Base-by-base conservation (phyloP, 2,888 invertebrate species). In the Ormia ochracea region DNA sequence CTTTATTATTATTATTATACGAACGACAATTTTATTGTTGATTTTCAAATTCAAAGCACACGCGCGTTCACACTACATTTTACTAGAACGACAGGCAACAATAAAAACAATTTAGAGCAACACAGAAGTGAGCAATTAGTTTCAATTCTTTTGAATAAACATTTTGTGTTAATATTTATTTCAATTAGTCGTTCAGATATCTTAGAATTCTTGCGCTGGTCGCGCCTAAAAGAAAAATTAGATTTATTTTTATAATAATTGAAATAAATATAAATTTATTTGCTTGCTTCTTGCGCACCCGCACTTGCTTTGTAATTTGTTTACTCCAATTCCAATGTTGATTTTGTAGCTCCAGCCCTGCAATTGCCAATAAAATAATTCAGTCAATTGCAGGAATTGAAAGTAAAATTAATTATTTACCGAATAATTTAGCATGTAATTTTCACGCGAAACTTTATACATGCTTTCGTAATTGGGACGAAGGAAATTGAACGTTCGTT, bases 1-100 rank as follows among this genome's bases (percentile, higher is more conserved):
- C 4, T 9, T 17, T 26, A 17, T 3, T 17, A 1, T 28, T 28
- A 14, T 21, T 48, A n/a, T n/a, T 14, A 17, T 23, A 12, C 9
- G 36, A 5, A 43, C 43, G n/a, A 28, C 3, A 17, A 23, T 54
- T 73, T 73, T 73, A 73, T 73, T 56, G 45, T 3, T 14, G 54
- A 26, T 17, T 26, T 33, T 23, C 14, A 54, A 21, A 54, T 26
- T 23, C 17, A 10, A 28, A 14, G 33, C 6, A 48, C 28, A 58
- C 4, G 28, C 12, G 12, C 17, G 14, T 31, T 45, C n/a, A n/a
- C n/a, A n/a, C 23, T 14, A 54, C 4, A 54, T 54, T 36, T 59
- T 41, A 9, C 3, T 26, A 19, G 17, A 41, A 4, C 28, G 28
- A 26, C 41, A 59, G 17, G 5, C 23, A n/a, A n/a, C n/a, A 23